phyloP scores from a whole-genome alignment of 37 sponge, comb jelly and placozoan genomes.

The Oscarella lobularis region DNA sequence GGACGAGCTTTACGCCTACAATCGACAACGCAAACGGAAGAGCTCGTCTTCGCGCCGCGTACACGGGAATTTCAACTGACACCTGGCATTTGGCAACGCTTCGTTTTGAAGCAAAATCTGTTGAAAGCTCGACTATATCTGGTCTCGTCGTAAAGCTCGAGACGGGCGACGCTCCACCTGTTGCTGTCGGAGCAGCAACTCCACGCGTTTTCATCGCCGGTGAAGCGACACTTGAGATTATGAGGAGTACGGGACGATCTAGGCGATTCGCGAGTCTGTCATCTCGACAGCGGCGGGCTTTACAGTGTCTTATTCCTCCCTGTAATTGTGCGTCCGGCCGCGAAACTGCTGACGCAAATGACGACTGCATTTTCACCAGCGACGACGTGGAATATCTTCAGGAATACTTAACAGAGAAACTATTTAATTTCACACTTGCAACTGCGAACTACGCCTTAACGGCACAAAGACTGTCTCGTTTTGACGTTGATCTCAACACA shows the following conservation, averaged over 20 bases:
- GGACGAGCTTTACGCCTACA: background rate
- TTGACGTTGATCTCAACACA: background rate
- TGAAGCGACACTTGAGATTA: background rate
- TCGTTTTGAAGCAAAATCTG: background rate
- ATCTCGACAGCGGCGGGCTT: background rate
- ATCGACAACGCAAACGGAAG: background rate
- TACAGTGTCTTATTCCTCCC: background rate
- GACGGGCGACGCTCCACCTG: background rate
- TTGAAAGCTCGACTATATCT: background rate
- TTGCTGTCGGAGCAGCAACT: background rate
- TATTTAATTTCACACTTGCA: too few relatives aligned
- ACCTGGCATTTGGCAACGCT: background rate
- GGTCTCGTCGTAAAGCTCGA: background rate
- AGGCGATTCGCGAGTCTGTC: background rate
- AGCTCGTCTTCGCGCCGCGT: background rate
- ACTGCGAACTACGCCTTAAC: too few relatives aligned
- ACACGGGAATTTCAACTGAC: background rate
- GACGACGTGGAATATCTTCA: conserved; percentile 31
- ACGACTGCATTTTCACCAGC: background rate
- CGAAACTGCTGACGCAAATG: background rate
- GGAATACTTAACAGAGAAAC: conserved; percentile 9
- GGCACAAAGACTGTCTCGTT: background rate
- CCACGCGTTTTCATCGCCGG: background rate
- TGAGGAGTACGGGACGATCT: background rate
- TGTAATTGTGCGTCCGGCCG: background rate